Evolutionary conservation across 2,113 vertebrate species (phyloP).

Genomic region (Rhineura floridana): DNA sequence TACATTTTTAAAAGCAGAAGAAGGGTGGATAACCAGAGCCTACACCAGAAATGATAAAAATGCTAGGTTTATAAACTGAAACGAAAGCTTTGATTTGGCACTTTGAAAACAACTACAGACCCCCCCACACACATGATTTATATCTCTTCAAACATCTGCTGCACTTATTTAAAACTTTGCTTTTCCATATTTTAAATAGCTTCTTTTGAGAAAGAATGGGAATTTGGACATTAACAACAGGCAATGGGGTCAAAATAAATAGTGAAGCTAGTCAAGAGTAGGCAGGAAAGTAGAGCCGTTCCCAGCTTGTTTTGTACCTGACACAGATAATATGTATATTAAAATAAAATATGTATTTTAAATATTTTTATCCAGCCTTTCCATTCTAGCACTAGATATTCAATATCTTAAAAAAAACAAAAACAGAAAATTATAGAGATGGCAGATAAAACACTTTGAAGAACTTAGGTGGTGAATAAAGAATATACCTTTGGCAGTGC

Average conservation of each 20-base stretch:
- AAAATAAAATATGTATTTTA: background rate
- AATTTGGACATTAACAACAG: background rate
- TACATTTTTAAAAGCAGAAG: background rate
- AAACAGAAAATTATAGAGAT: too few species aligned
- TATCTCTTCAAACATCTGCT: conserved; percentile 5
- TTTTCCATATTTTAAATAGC: background rate
- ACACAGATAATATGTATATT: background rate
- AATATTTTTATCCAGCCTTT: background rate
- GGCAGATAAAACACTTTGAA: too few species aligned
- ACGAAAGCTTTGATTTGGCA: background rate
- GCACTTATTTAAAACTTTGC: background rate
- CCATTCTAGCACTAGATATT: background rate
- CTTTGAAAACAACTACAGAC: background rate
- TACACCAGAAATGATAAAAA: background rate
- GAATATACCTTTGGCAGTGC: background rate
- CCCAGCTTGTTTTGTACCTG: background rate
- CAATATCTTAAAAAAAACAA: too few species aligned
- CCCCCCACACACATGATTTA: background rate
- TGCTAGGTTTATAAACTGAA: background rate
- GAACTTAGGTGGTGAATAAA: too few species aligned
- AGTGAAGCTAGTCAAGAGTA: background rate
- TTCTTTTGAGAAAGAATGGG: background rate
- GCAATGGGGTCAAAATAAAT: background rate
- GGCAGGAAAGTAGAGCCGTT: background rate
- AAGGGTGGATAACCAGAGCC: background rate